phyloP scores from a whole-genome alignment of 2,888 invertebrate species.

The Diplazon laetatorius region DNA sequence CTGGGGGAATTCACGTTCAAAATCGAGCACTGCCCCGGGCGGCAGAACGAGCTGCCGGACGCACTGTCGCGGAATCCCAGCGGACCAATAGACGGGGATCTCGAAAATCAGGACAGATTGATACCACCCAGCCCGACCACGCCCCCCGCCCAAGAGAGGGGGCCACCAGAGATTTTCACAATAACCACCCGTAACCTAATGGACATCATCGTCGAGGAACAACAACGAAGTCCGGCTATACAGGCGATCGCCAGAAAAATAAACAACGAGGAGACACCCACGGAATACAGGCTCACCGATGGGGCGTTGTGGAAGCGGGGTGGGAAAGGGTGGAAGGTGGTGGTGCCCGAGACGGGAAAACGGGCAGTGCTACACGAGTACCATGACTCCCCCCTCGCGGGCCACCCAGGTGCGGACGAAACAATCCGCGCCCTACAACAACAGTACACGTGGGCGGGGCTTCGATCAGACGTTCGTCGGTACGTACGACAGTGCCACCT shows the following conservation, averaged over 20 bases:
- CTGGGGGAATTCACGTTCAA: neutral
- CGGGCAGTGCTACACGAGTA: neutral
- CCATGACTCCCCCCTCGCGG: conserved; percentile 30
- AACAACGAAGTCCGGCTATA: neutral
- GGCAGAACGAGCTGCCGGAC: neutral
- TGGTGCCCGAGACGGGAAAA: neutral
- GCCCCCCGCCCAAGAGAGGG: no score
- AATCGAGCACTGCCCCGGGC: neutral
- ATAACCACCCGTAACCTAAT: neutral
- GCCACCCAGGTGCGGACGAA: conserved; percentile 68
- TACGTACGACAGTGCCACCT: conserved; percentile 40
- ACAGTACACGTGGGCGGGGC: conserved; percentile 48
- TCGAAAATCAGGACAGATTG: neutral
- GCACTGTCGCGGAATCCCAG: neutral
- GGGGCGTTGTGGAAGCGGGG: no score
- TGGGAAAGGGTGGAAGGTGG: neutral
- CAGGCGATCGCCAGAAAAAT: neutral
- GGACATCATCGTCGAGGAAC: neutral
- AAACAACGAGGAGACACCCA: no score
- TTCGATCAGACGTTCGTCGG: conserved; percentile 24
- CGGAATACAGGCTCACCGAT: no score
- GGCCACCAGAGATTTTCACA: neutral
- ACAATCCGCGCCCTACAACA: conserved; percentile 50
- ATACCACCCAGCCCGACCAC: neutral
- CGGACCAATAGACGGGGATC: neutral